Conservation (phyloP, 1,140 invertebrate genomes). For the Aphelinus certus region DNA sequence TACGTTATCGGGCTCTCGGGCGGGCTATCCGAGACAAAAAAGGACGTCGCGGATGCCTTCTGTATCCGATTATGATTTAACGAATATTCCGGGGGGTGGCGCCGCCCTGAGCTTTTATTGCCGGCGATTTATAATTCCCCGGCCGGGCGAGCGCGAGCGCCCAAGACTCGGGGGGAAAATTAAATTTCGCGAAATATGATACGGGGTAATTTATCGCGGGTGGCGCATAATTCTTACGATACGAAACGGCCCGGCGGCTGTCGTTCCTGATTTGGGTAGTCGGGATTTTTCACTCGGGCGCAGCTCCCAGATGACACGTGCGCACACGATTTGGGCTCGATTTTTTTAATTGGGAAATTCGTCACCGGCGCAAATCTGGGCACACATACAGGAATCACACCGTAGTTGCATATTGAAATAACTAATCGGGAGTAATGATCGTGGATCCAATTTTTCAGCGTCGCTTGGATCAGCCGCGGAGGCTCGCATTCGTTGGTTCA, state of each 20-base stretch:
- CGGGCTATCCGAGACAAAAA: neutral
- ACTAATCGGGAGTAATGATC: no score
- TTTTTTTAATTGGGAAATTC: neutral
- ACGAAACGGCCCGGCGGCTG: neutral
- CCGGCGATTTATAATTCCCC: slow-evolving; percentile 25
- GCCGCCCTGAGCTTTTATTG: slow-evolving; percentile 15
- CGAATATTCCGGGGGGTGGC: slow-evolving; percentile 2
- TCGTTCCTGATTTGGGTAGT: no score
- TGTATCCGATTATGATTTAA: slow-evolving; percentile 31
- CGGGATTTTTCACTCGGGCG: no score
- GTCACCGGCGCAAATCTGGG: no score
- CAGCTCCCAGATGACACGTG: no score
- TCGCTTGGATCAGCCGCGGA: no score
- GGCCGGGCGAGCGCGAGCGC: neutral
- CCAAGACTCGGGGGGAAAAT: slow-evolving; percentile 31
- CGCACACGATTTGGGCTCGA: slow-evolving; percentile 5
- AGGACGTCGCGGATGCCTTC: neutral
- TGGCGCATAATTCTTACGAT: slow-evolving; percentile 24
- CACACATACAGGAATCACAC: no score
- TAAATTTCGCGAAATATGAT: slow-evolving; percentile 38
- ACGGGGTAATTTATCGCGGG: slow-evolving; percentile 25
- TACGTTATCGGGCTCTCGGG: neutral
- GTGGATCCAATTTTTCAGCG: no score
- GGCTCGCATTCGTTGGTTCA: no score
- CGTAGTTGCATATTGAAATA: no score